Evolutionary conservation across 2,113 vertebrate species (phyloP).

Genomic region (Porphyrio hochstetteri): DNA sequence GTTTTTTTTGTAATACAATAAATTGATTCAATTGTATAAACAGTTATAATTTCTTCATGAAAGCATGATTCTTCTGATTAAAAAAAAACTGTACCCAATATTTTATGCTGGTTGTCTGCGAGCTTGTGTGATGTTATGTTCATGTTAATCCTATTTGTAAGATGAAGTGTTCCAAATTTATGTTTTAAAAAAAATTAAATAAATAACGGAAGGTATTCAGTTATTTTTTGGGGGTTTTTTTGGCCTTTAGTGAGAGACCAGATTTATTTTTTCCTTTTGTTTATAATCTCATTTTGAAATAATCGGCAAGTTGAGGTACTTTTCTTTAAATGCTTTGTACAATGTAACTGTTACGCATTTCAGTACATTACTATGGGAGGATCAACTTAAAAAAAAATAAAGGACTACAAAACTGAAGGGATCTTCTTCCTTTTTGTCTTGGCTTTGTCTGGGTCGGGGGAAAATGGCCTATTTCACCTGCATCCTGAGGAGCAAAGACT

Average conservation of each 20-base stretch:
- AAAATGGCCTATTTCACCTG: not conserved
- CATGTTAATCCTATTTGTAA: conserved; percentile 95
- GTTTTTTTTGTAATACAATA: conserved; percentile 88
- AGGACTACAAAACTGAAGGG: conserved; percentile 89
- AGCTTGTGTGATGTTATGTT: conserved; percentile 98
- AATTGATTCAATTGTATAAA: conserved; percentile 94
- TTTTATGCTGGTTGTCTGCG: conserved; percentile 98
- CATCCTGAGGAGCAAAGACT: not conserved
- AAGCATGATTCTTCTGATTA: conserved; percentile 99
- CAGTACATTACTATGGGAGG: conserved; percentile 98
- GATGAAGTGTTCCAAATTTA: conserved; percentile 94
- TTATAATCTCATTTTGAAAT: conserved; percentile 98
- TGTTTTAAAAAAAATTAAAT: conserved; percentile 78
- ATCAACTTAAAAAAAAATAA: conserved; percentile 95
- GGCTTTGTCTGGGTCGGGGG: not conserved
- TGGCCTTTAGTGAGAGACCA: conserved; percentile 88
- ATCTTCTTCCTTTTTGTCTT: conserved; percentile 35
- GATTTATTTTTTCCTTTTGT: conserved; percentile 88
- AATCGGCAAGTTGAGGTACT: conserved; percentile 99
- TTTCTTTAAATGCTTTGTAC: conserved; percentile 99
- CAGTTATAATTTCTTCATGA: conserved; percentile 94
- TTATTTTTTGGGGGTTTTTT: conserved; percentile 76
- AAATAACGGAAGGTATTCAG: conserved; percentile 91
- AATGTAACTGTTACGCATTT: conserved; percentile 99
- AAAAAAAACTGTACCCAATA: conserved; percentile 90